These are phyloP conservation scores for Callionymus lyra DNA, from an alignment of 2,113 vertebrate species.

Conservation along the genomic window DNA sequence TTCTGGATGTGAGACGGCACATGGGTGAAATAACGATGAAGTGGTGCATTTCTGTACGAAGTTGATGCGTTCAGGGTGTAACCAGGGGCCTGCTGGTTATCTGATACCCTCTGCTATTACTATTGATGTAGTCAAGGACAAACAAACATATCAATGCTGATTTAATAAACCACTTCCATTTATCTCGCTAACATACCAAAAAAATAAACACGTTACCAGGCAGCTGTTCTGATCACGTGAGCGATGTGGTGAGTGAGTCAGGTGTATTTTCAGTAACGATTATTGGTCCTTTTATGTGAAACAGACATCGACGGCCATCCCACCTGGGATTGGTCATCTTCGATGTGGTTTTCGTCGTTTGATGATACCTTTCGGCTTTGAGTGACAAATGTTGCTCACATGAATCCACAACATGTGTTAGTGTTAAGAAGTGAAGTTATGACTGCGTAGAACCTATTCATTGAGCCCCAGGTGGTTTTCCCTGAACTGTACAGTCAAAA, in stretches of 20 bases:
- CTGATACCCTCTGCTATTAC: constrained; percentile 17
- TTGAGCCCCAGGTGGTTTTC: too few species aligned
- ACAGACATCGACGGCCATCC: constrained; percentile 39
- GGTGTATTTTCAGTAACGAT: background rate
- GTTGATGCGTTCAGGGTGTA: constrained; percentile 28
- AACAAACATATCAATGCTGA: background rate
- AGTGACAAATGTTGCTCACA: too few species aligned
- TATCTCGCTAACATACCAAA: too few species aligned
- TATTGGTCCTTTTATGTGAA: constrained; percentile 26
- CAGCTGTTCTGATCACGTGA: too few species aligned
- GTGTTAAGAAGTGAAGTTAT: too few species aligned
- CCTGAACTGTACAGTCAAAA: too few species aligned
- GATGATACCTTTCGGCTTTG: too few species aligned
- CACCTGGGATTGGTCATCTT: constrained; percentile 54
- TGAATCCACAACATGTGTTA: too few species aligned
- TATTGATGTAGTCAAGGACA: constrained; percentile 16
- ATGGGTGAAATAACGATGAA: background rate
- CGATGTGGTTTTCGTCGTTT: constrained; percentile 21
- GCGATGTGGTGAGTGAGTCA: too few species aligned
- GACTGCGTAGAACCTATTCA: too few species aligned
- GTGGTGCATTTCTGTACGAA: background rate
- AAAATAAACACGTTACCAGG: too few species aligned
- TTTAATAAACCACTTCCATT: background rate
- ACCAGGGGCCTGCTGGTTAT: constrained; percentile 34
- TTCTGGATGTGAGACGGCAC: constrained; percentile 2